Conservation (phyloP, 1,140 invertebrate genomes). For the Drosophila azteca region DNA sequence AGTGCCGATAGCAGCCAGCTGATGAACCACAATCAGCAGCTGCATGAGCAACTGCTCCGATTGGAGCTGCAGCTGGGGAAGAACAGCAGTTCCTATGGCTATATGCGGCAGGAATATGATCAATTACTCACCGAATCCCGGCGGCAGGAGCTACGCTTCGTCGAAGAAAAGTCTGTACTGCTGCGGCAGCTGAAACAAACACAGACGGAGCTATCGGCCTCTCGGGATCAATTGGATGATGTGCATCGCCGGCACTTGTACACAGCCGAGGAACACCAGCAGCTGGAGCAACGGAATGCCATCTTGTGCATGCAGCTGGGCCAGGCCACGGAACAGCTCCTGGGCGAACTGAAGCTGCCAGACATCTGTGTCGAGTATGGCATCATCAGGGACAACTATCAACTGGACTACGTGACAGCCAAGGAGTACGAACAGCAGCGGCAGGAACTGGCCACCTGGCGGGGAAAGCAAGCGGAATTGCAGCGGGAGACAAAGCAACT, state of each 20-base stretch:
- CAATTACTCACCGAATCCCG: conserved; percentile 44
- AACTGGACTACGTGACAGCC: conserved; percentile 68
- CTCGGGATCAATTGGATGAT: conserved; percentile 19
- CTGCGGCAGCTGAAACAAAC: conserved; percentile 22
- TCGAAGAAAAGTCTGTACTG: conserved; percentile 46
- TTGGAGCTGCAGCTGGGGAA: conserved; percentile 57
- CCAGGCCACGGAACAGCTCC: conserved; percentile 53
- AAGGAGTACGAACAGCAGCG: conserved; percentile 65
- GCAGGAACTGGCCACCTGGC: conserved; percentile 44
- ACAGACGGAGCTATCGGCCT: conserved; percentile 27
- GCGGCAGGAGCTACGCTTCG: conserved; percentile 54
- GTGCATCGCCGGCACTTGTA: conserved; percentile 32
- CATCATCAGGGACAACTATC: conserved; percentile 71
- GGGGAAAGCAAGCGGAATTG: conserved; percentile 60
- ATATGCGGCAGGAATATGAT: conserved; percentile 72
- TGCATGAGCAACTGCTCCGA: conserved; percentile 51
- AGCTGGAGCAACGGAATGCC: conserved; percentile 60
- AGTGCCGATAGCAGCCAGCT: conserved; percentile 61
- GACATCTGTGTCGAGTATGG: conserved; percentile 72
- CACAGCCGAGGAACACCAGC: conserved; percentile 61
- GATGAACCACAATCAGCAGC: conserved; percentile 39
- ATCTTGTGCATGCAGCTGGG: conserved; percentile 67
- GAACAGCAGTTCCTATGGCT: conserved; percentile 59
- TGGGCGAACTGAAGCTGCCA: conserved; percentile 50
- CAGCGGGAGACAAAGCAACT: conserved; percentile 82